A percentile compares a stretch with the other conserved stretches of the same genome.
Conservation (phyloP, 2,797 vertebrate species). For the Characodon lateralis region DNA sequence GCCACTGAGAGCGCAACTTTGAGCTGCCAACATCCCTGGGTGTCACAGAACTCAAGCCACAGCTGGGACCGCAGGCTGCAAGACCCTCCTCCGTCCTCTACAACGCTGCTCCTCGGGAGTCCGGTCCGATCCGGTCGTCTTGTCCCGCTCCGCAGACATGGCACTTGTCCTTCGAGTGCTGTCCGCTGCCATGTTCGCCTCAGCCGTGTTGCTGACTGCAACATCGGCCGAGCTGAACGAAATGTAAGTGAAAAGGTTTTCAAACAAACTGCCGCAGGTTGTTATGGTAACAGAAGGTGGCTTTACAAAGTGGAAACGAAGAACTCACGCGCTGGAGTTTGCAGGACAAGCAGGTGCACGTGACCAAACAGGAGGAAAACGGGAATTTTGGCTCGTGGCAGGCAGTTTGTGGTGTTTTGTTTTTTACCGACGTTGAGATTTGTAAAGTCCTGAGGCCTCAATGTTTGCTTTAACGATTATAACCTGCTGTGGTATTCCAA, state of each 20-base stretch:
- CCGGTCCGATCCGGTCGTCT: conserved; percentile 7
- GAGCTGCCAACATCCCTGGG: background rate
- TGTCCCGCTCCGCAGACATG: conserved; percentile 53
- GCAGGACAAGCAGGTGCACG: background rate
- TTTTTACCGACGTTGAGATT: background rate
- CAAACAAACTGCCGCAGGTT: background rate
- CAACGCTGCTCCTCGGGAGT: conserved; percentile 4
- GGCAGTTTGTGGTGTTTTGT: background rate
- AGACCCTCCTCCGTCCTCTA: conserved; percentile 18
- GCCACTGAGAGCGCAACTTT: background rate
- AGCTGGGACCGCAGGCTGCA: conserved; percentile 1
- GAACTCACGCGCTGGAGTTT: background rate
- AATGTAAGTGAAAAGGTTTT: conserved; percentile 60
- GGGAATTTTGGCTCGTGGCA: background rate
- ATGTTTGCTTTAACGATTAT: background rate
- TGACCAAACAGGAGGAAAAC: conserved; percentile 1
- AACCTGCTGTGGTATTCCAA: background rate
- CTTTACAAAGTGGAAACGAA: background rate
- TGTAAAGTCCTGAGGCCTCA: background rate
- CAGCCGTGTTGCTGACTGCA: conserved; percentile 40
- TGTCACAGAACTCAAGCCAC: background rate
- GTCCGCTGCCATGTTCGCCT: conserved; percentile 24
- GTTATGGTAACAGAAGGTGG: conserved; percentile 6
- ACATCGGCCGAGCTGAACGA: conserved; percentile 47
- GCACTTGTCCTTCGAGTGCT: conserved; percentile 44